Base-by-base conservation (phyloP, 2,888 invertebrate species). In the Diabrotica balteata region DNA sequence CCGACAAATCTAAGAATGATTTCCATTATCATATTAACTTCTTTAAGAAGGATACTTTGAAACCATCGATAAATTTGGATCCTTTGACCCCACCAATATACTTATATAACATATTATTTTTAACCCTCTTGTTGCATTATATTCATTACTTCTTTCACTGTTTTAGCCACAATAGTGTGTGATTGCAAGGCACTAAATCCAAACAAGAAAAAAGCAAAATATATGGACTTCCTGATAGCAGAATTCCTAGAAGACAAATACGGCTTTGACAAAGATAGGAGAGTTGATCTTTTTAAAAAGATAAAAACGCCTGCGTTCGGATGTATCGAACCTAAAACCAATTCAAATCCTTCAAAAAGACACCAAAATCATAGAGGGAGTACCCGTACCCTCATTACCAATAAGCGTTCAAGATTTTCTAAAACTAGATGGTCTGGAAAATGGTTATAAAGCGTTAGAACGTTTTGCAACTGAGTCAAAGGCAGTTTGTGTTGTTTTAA, bases 181-280 rank as follows among this genome's bases (percentile, higher is more conserved):
- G 95, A 96, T 79, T 95, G 95, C 0, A 89, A 91, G 0, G 94
- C 93, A 78, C 90, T 94, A 73, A 89, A 90, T 0, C 85, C 86
- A 47, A 86, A 87, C 17, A 90, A 91, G 0, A 88, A 90, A 58
- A 90, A 91, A 72, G 90, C 88, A 0, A 93, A 90, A 0, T 83
- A 86, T 0, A 86, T 88, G 57, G 96, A 96, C 78, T 77, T 86
- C 8, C 84, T 87, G 60, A 86, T 91, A 2, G 85, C 88, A 0
- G 70, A 80, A 4, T 83, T 85, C 62, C 82, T 95, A 10, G 91
- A 93, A 76, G 80, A 83, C 7, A 67, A 87, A 0, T 85, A 88
- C 44, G 78, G 83, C 17, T 84, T 86, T 1, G 8, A 54, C 9
- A 71, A 72, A 0, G 78, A 85, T 63, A 78, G 83, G 8, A 85